Evolutionary conservation across 2,888 invertebrate species (phyloP), one percentile per base, ranked within the genome.

Genomic region (Synergus gifuensis): DNA sequence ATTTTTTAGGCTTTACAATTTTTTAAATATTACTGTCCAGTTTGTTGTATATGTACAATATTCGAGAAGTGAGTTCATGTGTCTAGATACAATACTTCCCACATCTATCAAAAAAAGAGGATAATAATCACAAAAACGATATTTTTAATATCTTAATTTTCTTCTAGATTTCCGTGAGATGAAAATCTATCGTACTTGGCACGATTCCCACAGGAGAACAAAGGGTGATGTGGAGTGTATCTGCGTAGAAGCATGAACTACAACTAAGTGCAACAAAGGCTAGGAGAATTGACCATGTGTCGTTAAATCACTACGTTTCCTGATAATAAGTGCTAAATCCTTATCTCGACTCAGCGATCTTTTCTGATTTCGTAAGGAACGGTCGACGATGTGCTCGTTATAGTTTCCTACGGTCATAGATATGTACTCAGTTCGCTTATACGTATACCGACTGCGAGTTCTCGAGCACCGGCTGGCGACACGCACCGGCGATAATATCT

Each of bases 401-500:
- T 77, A 79, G 76, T 83, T 86, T 80, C 77, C 76, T 80, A 83
- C 82, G 77, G 77, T 76, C 78, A 66, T 69, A 77, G 78, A 69
- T 81, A 78, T 81, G 83, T 84, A 84, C 84, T 54, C 84, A 83
- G 66, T 69, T 80, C 78, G 69, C 40, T 22, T 81, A 69, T 67
- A 77, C 79, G 80, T 82, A n/a, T 54, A 82, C 81, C 46, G 58
- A 66, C 77, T 42, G 60, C 73, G 44, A 22, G 80, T 83, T 77
- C 78, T 76, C 84, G 83, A 79, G 81, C 84, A 83, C 83, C 81
- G 84, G 83, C 84, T 85, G 87, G 87, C 88, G 89, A 90, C 90
- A 90, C 89, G 90, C 90, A 90, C 87, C 86, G 86, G 83, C 87
- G 90, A 90, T 90, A 90, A 89, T 90, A 90, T 90, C 90, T 90